phyloP scores from a whole-genome alignment of 2,113 vertebrate species.

The Xyrauchen texanus region DNA sequence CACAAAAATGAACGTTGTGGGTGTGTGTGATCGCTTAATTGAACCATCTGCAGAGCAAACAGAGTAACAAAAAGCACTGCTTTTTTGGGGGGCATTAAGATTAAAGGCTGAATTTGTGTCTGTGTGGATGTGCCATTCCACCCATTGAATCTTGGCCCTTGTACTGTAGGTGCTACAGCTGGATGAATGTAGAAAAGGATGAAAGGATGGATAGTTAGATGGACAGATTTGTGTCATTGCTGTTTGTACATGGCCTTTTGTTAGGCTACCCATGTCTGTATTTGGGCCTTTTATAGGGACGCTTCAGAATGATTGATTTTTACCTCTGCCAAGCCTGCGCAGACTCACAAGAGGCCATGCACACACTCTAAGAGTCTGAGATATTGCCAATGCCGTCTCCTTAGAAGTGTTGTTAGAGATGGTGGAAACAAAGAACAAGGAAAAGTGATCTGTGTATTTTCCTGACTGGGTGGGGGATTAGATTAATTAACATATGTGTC shows the following conservation, averaged over 20 bases:
- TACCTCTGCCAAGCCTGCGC: conserved; percentile 31
- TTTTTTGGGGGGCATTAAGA: conserved; percentile 62
- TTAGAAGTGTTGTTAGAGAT: not conserved
- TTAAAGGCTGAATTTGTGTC: conserved; percentile 1
- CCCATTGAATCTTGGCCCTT: not conserved
- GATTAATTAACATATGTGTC: conserved; percentile 1
- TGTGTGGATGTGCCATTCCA: not conserved
- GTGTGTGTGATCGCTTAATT: conserved; percentile 57
- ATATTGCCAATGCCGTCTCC: not conserved
- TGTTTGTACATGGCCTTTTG: conserved; percentile 57
- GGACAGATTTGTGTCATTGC: conserved; percentile 55
- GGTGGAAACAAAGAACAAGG: not conserved
- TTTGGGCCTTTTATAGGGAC: conserved; percentile 33
- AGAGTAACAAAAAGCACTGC: conserved; percentile 62
- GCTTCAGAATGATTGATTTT: conserved; percentile 40
- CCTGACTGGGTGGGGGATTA: not conserved
- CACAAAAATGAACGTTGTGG: not conserved
- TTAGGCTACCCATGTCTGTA: conserved; percentile 14
- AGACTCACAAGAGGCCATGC: conserved; percentile 2
- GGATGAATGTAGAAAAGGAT: not conserved
- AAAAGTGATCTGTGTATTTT: not conserved
- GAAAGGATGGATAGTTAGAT: conserved; percentile 13
- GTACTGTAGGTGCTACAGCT: not conserved
- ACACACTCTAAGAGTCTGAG: not conserved
- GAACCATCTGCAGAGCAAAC: conserved; percentile 71